Percentiles rank a stretch among this genome's conserved stretches.
Conservation (phyloP, 2,113 vertebrate genomes). For the Caretta caretta region DNA sequence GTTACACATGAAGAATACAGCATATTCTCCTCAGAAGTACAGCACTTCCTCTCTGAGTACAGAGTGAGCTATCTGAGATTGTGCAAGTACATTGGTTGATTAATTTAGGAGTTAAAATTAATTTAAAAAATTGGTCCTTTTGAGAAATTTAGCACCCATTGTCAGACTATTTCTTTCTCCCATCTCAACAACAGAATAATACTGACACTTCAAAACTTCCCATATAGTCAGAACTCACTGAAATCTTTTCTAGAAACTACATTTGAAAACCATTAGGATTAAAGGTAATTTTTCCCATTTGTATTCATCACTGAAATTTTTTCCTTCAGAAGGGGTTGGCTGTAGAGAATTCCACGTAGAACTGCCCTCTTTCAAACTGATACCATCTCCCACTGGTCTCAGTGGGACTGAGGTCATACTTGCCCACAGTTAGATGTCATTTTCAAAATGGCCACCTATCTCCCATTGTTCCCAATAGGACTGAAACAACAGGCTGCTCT, state of each 20-base stretch:
- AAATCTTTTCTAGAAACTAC: accelerated
- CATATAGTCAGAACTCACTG: not conserved
- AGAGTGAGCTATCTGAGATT: too few species aligned
- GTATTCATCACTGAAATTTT: not conserved
- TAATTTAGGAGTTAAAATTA: too few species aligned
- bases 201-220: not conserved
- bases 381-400: not conserved
- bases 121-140: too few species aligned
- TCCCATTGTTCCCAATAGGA: not conserved
- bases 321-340: not conserved
- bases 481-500: not conserved
- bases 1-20: too few species aligned
- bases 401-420: not conserved
- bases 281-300: not conserved
- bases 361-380: not conserved
- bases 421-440: not conserved
- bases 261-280: not conserved
- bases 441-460: not conserved
- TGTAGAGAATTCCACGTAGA: not conserved
- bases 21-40: too few species aligned
- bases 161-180: too few species aligned
- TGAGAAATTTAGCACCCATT: too few species aligned
- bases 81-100: too few species aligned
- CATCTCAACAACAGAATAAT: not conserved
- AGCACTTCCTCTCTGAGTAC: too few species aligned